phyloP scores from a whole-genome alignment of 2,113 vertebrate genomes.

The Percopsis transmontana region DNA sequence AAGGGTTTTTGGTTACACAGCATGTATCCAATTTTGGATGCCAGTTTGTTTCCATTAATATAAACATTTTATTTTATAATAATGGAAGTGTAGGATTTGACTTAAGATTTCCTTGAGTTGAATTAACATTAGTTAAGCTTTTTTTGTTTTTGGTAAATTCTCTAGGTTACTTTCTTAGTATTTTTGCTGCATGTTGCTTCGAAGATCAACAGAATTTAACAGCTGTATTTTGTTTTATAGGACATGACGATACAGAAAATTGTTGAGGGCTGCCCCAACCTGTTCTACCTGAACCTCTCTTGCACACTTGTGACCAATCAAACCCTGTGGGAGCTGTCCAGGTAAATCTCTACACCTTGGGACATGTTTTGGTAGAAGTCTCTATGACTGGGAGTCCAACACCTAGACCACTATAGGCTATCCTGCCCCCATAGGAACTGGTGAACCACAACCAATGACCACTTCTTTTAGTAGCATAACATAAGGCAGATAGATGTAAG shows the following conservation, averaged over 20 bases:
- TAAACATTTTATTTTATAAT: no score
- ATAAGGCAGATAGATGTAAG: no score
- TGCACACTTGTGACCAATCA: constrained; percentile 78
- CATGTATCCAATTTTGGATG: background rate
- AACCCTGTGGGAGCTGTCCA: constrained; percentile 76
- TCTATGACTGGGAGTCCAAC: no score
- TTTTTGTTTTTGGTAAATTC: background rate
- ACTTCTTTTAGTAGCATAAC: no score
- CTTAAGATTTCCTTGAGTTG: no score
- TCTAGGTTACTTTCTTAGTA: background rate
- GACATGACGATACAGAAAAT: constrained; percentile 80
- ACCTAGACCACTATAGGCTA: no score
- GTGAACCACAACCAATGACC: no score
- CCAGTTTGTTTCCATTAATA: background rate
- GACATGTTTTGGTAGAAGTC: background rate
- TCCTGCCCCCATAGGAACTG: no score
- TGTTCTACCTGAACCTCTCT: constrained; percentile 84
- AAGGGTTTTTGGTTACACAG: background rate
- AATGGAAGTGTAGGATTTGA: no score
- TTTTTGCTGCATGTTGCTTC: background rate
- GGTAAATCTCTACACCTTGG: constrained; percentile 60
- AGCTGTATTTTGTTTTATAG: constrained; percentile 55
- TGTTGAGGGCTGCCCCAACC: constrained; percentile 76
- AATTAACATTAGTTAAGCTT: background rate
- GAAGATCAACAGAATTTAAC: background rate